A percentile compares a stretch with the other conserved stretches of the same genome.
Evolutionary conservation across 1,140 invertebrate genomes (phyloP).

Genomic region (Philotrypesis tridentata): DNA sequence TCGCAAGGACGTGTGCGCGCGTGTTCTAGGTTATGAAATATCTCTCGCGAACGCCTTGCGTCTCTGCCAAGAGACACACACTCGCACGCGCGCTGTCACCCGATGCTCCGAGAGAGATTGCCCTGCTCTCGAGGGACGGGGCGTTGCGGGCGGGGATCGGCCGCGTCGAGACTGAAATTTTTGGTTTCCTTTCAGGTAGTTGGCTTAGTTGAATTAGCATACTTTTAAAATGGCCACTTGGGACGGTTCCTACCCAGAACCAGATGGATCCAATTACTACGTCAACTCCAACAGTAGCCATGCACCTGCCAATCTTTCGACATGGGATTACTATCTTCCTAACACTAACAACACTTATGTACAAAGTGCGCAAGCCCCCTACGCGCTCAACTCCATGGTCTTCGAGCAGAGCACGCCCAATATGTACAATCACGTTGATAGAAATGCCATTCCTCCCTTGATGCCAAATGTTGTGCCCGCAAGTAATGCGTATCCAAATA

Average conservation of each 20-base stretch:
- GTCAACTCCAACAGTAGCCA: slow-evolving; percentile 55
- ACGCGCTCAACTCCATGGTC: slow-evolving; percentile 47
- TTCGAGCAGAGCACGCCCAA: slow-evolving; percentile 43
- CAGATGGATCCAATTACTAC: slow-evolving; percentile 63
- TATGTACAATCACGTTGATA: slow-evolving; percentile 47
- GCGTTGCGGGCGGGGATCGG: too few species aligned
- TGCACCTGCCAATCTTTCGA: slow-evolving; percentile 43
- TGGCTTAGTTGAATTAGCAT: background rate
- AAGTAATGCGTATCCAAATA: slow-evolving; percentile 23
- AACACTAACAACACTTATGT: slow-evolving; percentile 48
- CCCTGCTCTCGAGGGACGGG: too few species aligned
- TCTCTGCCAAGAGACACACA: background rate
- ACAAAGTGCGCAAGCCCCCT: slow-evolving; percentile 40
- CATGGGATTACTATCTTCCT: slow-evolving; percentile 58
- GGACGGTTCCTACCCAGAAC: slow-evolving; percentile 67
- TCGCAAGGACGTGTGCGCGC: background rate
- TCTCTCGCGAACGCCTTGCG: slow-evolving; percentile 14
- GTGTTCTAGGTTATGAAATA: slow-evolving; percentile 41
- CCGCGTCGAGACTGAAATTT: background rate
- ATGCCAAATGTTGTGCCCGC: slow-evolving; percentile 38
- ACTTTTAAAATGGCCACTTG: slow-evolving; percentile 66
- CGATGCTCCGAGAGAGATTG: too few species aligned
- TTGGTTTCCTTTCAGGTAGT: background rate
- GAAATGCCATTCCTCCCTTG: slow-evolving; percentile 25
- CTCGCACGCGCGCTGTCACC: background rate